These are phyloP conservation scores for Yponomeuta plumbellus DNA, from an alignment of 2,888 invertebrate genomes.

Conservation along the genomic window DNA sequence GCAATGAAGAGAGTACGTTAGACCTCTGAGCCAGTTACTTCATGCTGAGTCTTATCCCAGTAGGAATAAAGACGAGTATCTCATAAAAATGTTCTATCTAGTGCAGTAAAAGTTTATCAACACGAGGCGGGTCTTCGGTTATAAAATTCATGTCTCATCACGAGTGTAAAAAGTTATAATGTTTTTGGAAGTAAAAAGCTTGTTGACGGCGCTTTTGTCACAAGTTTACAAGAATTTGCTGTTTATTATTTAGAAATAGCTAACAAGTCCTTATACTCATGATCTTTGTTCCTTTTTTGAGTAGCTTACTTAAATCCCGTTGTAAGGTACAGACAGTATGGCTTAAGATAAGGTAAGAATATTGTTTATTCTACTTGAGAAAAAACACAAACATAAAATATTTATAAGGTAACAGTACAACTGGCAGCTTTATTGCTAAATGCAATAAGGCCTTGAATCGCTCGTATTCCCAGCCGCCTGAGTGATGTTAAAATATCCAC, in stretches of 20 bases:
- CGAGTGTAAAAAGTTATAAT: constrained; percentile 5
- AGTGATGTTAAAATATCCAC: too few relatives aligned
- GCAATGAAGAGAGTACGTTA: not conserved
- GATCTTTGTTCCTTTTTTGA: too few relatives aligned
- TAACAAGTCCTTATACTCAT: not conserved
- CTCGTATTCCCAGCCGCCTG: too few relatives aligned
- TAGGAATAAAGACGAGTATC: not conserved
- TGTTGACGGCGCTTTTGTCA: constrained; percentile 4
- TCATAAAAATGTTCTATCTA: not conserved
- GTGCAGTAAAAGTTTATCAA: not conserved
- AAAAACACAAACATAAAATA: too few relatives aligned
- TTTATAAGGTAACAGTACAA: too few relatives aligned
- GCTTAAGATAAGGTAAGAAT: too few relatives aligned
- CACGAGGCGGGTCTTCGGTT: not conserved
- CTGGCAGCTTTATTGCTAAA: too few relatives aligned
- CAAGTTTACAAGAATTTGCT: not conserved
- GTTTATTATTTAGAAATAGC: not conserved
- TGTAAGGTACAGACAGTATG: too few relatives aligned
- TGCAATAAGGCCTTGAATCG: too few relatives aligned
- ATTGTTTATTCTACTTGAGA: too few relatives aligned
- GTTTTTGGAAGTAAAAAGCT: not conserved
- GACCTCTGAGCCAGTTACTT: not conserved
- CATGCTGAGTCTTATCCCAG: not conserved
- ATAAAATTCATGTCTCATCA: constrained; percentile 3
- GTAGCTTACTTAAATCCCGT: too few relatives aligned